Evolutionary conservation across 2,797 vertebrate species (phyloP).

Genomic region (Xiphorhynchus erythropygius): DNA sequence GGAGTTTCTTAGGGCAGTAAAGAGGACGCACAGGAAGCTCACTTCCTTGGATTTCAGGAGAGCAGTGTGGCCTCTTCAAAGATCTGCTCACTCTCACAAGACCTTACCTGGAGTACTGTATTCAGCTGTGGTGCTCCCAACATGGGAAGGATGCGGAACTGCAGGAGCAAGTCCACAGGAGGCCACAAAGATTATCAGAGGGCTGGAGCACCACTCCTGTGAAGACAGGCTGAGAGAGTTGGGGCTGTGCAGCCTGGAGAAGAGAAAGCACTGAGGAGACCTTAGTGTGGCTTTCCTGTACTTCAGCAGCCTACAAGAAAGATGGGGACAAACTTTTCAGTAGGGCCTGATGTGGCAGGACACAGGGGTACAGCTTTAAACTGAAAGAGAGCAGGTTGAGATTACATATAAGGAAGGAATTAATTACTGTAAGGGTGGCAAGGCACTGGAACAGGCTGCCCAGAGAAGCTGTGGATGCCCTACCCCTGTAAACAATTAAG

Average conservation of each 20-base stretch:
- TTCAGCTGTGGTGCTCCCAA: not conserved
- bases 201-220: not conserved
- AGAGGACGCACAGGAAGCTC: not conserved
- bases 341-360: not conserved
- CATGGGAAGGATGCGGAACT: not conserved
- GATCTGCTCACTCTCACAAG: not conserved
- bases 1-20: not conserved
- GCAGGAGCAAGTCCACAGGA: not conserved
- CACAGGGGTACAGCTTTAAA: not conserved
- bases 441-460: not conserved
- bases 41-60: not conserved
- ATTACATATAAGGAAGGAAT: not conserved
- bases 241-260: not conserved
- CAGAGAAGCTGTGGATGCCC: not conserved
- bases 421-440: not conserved
- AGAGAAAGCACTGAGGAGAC: not conserved
- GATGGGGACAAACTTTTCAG: not conserved
- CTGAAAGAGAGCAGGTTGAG: not conserved
- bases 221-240: not conserved
- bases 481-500: not conserved
- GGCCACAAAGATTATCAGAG: not conserved
- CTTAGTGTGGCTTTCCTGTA: not conserved
- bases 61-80: not conserved
- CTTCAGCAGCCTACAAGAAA: not conserved
- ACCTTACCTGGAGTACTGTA: not conserved